These are phyloP conservation scores for Rhagoletis zephyria DNA, from an alignment of 1,140 invertebrate genomes.

Conservation along the genomic window DNA sequence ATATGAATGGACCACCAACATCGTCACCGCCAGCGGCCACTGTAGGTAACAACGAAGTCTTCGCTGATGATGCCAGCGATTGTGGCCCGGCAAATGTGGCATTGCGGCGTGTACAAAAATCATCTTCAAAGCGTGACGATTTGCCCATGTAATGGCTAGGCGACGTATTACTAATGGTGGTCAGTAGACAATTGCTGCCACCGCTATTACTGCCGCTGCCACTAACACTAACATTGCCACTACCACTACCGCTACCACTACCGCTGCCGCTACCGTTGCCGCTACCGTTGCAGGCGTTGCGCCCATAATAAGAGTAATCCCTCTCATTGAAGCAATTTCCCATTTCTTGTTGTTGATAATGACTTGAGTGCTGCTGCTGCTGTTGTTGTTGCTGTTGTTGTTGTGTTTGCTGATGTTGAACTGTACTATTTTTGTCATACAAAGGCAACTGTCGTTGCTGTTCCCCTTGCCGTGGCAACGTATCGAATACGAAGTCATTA, in stretches of 20 bases:
- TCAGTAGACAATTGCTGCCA: slow-evolving; percentile 12
- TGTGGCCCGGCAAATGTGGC: slow-evolving; percentile 55
- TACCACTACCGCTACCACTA: slow-evolving; percentile 32
- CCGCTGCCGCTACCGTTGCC: slow-evolving; percentile 35
- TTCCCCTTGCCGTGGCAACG: slow-evolving; percentile 59
- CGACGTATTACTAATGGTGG: slow-evolving; percentile 35
- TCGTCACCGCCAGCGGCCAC: background rate
- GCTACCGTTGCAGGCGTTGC: slow-evolving; percentile 39
- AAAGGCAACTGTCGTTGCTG: slow-evolving; percentile 54
- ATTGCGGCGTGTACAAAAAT: slow-evolving; percentile 66
- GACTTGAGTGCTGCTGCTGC: slow-evolving; percentile 36
- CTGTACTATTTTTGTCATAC: background rate
- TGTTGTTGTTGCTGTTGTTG: slow-evolving; percentile 54
- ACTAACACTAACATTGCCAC: background rate
- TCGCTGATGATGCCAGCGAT: background rate
- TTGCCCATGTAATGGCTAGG: slow-evolving; percentile 53
- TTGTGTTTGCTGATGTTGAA: slow-evolving; percentile 47
- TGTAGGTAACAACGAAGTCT: background rate
- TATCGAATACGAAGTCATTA: slow-evolving; percentile 57
- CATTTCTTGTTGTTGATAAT: slow-evolving; percentile 57
- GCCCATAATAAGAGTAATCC: slow-evolving; percentile 20
- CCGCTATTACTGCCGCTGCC: background rate
- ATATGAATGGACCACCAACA: slow-evolving; percentile 65
- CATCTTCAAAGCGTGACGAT: slow-evolving; percentile 67
- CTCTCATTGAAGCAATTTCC: slow-evolving; percentile 36